Evolutionary conservation across 2,888 invertebrate genomes (phyloP).

Genomic region (Mythimna loreyi): DNA sequence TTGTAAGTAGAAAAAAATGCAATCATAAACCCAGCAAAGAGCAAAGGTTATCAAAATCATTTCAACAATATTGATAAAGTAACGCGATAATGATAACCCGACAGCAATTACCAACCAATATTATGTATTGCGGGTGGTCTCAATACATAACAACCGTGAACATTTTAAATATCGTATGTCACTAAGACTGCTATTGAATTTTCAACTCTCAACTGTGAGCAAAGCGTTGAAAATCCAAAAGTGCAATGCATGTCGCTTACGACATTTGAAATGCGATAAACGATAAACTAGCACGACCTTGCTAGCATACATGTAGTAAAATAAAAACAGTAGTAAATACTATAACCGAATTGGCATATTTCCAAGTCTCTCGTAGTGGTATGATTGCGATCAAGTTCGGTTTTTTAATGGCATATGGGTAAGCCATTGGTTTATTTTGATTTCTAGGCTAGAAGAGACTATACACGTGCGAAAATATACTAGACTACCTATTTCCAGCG

Average conservation of each 20-base stretch:
- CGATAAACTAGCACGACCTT: conserved; percentile 45
- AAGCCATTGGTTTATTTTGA: conserved; percentile 26
- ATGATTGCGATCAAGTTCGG: conserved; percentile 26
- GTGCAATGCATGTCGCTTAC: neutral
- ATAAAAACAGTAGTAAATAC: conserved; percentile 58
- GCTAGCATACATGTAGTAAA: conserved; percentile 40
- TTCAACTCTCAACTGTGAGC: neutral
- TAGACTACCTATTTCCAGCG: neutral
- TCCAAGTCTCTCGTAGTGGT: conserved; percentile 41
- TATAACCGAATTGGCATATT: conserved; percentile 48
- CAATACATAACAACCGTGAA: conserved; percentile 1
- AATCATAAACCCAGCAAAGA: neutral
- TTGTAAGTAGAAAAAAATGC: neutral
- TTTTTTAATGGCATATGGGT: conserved; percentile 30
- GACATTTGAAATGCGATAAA: neutral
- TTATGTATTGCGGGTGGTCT: conserved; percentile 43
- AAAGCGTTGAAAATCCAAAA: neutral
- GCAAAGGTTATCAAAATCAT: neutral
- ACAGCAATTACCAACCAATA: conserved; percentile 21
- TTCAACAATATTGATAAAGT: conserved; percentile 6
- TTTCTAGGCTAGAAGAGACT: neutral
- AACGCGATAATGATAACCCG: conserved; percentile 27
- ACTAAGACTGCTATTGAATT: neutral
- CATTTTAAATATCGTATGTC: neutral
- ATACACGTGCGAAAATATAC: neutral